Evolutionary conservation across 2,797 vertebrate genomes (phyloP).

Genomic region (Lacerta viridis): DNA sequence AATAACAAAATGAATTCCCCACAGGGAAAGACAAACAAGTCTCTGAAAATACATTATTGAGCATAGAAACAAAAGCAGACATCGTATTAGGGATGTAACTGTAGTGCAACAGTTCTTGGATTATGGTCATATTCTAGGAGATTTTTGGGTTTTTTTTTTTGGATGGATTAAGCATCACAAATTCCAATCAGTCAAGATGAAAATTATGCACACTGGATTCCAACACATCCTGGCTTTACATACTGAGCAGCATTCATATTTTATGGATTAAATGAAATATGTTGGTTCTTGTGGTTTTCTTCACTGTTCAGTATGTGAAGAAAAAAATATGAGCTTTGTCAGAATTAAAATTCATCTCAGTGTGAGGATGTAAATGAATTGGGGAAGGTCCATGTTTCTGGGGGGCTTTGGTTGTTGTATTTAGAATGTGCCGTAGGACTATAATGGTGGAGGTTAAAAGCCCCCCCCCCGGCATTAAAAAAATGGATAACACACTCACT

Average conservation of each 20-base stretch:
- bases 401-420: no score
- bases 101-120: background rate
- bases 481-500: background rate
- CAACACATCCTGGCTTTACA: background rate
- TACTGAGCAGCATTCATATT: background rate
- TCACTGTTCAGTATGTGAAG: background rate
- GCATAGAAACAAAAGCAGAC: background rate
- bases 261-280: background rate
- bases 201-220: background rate
- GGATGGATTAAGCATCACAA: background rate
- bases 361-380: background rate
- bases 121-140: background rate
- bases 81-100: background rate
- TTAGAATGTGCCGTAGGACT: no score
- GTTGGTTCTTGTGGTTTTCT: background rate
- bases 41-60: background rate
- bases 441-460: background rate
- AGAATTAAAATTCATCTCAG: background rate
- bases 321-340: background rate
- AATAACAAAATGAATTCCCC: no score
- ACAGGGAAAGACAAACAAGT: background rate
- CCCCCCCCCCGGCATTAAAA: background rate
- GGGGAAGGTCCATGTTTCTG: background rate
- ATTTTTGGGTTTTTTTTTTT: no score
- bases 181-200: background rate